Evolutionary conservation across 2,113 vertebrate genomes (phyloP), one percentile per base, ranked within the genome.

Genomic region (Aptenodytes forsteri): DNA sequence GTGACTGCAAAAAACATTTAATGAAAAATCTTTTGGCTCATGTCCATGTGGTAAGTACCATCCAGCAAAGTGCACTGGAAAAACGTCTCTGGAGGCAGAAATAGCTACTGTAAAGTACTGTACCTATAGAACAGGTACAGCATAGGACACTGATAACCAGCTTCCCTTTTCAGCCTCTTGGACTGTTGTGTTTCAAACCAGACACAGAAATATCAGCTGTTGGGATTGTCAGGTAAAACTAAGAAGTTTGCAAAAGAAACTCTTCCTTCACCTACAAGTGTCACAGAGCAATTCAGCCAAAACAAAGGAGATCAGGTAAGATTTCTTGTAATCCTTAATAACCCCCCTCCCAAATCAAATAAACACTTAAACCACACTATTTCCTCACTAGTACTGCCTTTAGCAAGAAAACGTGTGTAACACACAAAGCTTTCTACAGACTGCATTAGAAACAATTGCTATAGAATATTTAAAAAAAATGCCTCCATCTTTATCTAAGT

Each of bases 31-130:
- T 13, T 40, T 7, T 34, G 66, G n/a, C 34, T 90, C 14, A 1
- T 3, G 13, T 44, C 50, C 44, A 12, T 1, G 1, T 7, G 30
- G 1, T 18, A 50, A 83, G 7, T 19, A 46, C 15, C 36, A 30
- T 6, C 55, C 49, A 13, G 44, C 20, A 49, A 81, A 72, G 19
- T 5, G 29, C 46, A 32, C 50, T 54, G 36, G 6, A 10, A 56
- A 62, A 46, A 55, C 2, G 1, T 7, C 32, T 78, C 40, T 38
- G 40, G 61, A 56, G 34, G 84, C 42, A 87, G 20, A 58, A 80
- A 11, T 13, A 59, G 4, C 50, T n/a, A 7, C 67, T 32, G 40
- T 9, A 16, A 46, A 50, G 42, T 15, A 6, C 36, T n/a, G 71
- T 56, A 38, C 42, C 75, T 47, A 1, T 1, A 29, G 36, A 67